Evolutionary conservation across 2,888 invertebrate genomes (phyloP), one percentile per base, ranked within the genome.

Genomic region (Drosophila bunnanda): DNA sequence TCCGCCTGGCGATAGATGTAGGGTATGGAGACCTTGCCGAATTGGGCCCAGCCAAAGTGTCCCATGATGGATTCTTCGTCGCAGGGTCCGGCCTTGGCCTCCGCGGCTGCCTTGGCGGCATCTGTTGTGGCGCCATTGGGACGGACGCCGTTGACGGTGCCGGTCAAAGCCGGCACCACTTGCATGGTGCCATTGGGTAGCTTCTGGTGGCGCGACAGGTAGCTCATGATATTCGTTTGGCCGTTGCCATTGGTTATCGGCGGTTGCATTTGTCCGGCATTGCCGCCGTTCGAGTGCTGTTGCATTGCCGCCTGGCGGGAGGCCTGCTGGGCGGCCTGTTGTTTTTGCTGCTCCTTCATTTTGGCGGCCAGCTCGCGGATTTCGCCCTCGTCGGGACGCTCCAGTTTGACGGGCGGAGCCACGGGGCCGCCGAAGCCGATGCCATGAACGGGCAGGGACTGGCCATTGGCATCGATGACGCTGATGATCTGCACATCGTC

Each of bases 21-120:
- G 1, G 98, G 98, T 90, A 98, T 96, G 92, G 96, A 95, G 82
- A 95, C 95, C 89, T 96, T 96, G 73, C 97, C 97, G 55, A 98
- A 95, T 83, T 95, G 95, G 70, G 96, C 96, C 98, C 98, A 98
- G 58, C 98, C 98, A 92, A 98, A 98, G 88, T 96, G 95, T 43
- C 96, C 96, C 85, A 95, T 94, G 90, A 95, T 94, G 68, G 96
- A 96, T 77, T 96, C 95, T 84, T 96, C 96, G 89, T 96, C 96
- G 8, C 92, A 91, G 3, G 92, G 92, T 0, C 89, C 83, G 10
- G 57, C 48, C 20, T 57, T 65, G 32, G 78, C 83, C 12, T 87
- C 71, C 2, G 48, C 48, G 4, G 48, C 48, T 3, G 50, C 17
- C 57, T 65, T 13, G 2, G 50, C 52, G 4, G 43, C 69, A 30